Conservation (phyloP, 2,888 invertebrate species). For the Lasioglossum pauxillum region DNA sequence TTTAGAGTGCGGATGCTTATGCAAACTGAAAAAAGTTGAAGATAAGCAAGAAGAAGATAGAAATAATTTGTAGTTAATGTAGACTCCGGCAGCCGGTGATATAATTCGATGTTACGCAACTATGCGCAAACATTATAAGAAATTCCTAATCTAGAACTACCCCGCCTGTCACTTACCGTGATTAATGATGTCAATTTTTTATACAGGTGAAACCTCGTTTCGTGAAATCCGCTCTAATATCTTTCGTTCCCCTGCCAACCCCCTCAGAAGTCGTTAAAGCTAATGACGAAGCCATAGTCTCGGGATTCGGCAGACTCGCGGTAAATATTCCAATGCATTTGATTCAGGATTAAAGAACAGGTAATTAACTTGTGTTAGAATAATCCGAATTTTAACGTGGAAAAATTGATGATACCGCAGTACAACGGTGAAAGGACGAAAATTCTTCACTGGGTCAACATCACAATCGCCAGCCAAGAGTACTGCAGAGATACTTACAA, state of each 20-base stretch:
- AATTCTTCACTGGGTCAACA: slow-evolving; percentile 85
- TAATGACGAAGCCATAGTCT: slow-evolving; percentile 66
- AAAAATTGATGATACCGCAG: slow-evolving; percentile 41
- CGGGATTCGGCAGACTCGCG: slow-evolving; percentile 76
- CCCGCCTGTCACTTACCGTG: not conserved
- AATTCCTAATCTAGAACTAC: not conserved
- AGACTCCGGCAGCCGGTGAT: not conserved
- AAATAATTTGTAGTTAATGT: not conserved
- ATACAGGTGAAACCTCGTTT: slow-evolving; percentile 44
- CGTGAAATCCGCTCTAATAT: slow-evolving; percentile 26
- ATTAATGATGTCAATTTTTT: not conserved
- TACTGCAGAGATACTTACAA: slow-evolving; percentile 31
- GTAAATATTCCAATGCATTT: slow-evolving; percentile 53
- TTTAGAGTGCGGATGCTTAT: too few species aligned
- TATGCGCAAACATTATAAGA: not conserved
- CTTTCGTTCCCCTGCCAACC: slow-evolving; percentile 84
- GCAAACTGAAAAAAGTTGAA: too few species aligned
- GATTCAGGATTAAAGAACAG: not conserved
- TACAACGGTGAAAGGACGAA: slow-evolving; percentile 66
- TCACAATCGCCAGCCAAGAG: slow-evolving; percentile 85
- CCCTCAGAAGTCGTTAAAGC: slow-evolving; percentile 65
- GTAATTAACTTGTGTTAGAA: not conserved
- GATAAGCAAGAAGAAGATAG: not conserved
- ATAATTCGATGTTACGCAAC: not conserved
- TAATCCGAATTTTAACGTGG: not conserved